Conservation (phyloP, 2,888 invertebrate genomes). For the Phaedon cochleariae region DNA sequence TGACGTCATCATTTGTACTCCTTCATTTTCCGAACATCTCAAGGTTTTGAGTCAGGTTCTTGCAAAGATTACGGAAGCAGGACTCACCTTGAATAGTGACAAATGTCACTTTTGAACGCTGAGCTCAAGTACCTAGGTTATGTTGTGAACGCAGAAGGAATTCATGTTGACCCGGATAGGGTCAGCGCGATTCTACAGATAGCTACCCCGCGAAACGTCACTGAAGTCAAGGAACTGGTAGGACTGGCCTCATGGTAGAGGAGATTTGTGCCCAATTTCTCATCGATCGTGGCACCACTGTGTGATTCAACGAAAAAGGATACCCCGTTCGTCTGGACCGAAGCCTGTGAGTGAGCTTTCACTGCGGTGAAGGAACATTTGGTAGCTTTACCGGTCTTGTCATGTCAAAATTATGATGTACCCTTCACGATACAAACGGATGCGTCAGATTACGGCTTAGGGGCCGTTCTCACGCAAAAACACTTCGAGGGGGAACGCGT, state of each 20-base stretch:
- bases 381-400: not conserved
- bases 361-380: conserved; percentile 1
- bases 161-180: conserved; percentile 22
- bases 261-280: conserved; percentile 21
- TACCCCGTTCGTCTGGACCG: not conserved
- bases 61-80: conserved; percentile 25
- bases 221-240: conserved; percentile 14
- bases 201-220: conserved; percentile 8
- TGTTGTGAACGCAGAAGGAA: conserved; percentile 26
- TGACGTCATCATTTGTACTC: conserved; percentile 42
- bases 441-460: not conserved
- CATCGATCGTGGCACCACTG: not conserved
- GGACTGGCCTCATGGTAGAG: conserved; percentile 18
- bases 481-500: not conserved
- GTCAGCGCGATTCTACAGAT: conserved; percentile 17
- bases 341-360: not conserved
- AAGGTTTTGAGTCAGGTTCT: conserved; percentile 36
- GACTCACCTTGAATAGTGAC: conserved; percentile 38
- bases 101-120: conserved; percentile 25
- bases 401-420: not conserved
- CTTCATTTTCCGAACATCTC: conserved; percentile 35
- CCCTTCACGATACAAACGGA: not conserved
- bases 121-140: conserved; percentile 27
- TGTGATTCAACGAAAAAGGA: not conserved
- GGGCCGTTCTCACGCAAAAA: not conserved